These are phyloP conservation scores for Ephestia elutella DNA, from an alignment of 1,140 invertebrate genomes.

Conservation along the genomic window DNA sequence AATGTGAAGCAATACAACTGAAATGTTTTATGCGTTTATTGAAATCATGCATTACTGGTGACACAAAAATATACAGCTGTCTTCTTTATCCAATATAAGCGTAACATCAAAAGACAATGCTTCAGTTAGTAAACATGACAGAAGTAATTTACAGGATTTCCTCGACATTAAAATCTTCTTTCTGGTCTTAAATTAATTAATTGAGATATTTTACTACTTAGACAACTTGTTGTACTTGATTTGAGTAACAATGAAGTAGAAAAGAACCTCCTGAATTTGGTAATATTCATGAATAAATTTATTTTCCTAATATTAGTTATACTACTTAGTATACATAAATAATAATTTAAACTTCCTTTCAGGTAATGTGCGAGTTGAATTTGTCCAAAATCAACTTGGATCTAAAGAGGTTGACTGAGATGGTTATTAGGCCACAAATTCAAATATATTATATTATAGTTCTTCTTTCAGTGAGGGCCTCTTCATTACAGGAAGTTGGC, in stretches of 20 bases:
- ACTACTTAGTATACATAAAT: no score
- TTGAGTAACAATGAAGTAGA: slow-evolving; percentile 85
- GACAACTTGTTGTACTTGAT: slow-evolving; percentile 81
- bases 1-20: slow-evolving; percentile 78
- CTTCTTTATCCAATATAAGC: slow-evolving; percentile 70
- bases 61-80: slow-evolving; percentile 59
- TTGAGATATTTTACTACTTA: slow-evolving; percentile 79
- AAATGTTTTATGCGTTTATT: slow-evolving; percentile 81
- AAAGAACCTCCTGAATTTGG: slow-evolving; percentile 82
- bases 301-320: slow-evolving; percentile 6
- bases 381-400: slow-evolving; percentile 82
- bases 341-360: slow-evolving; percentile 25
- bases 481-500: no score
- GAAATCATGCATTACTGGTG: slow-evolving; percentile 77
- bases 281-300: slow-evolving; percentile 28
- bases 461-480: no score
- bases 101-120: slow-evolving; percentile 70
- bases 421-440: slow-evolving; percentile 76
- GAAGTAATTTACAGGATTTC: slow-evolving; percentile 82
- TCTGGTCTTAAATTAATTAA: slow-evolving; percentile 76
- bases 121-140: slow-evolving; percentile 74
- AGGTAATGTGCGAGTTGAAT: slow-evolving; percentile 80
- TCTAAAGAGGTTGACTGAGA: slow-evolving; percentile 72
- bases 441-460: neutral
- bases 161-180: slow-evolving; percentile 77